Conservation (phyloP, 92 coral and sea anemone genomes). For the Pocillopora grandis region DNA sequence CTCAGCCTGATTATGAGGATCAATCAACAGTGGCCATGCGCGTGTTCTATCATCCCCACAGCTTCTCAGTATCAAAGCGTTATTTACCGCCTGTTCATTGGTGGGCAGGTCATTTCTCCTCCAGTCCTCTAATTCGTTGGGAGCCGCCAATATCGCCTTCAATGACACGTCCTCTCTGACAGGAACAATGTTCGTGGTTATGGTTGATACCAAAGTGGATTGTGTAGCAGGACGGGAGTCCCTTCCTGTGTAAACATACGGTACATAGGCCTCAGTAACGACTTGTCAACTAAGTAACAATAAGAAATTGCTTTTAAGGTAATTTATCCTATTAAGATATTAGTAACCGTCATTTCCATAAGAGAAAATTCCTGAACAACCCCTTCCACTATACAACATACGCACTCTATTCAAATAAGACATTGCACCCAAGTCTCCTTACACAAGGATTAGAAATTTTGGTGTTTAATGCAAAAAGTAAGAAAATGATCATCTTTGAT, state of each 20-base stretch:
- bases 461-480: not conserved
- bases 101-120: conserved; percentile 74
- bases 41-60: conserved; percentile 66
- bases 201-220: conserved; percentile 38
- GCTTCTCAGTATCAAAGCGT: conserved; percentile 81
- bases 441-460: too few relatives aligned
- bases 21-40: conserved; percentile 93
- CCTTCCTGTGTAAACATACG: not conserved
- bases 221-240: conserved; percentile 44
- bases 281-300: not conserved
- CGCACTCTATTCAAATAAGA: too few relatives aligned
- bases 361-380: too few relatives aligned
- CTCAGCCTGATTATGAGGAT: conserved; percentile 91
- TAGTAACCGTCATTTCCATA: too few relatives aligned
- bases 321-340: too few relatives aligned
- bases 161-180: conserved; percentile 72
- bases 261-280: too few relatives aligned
- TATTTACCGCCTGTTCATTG: conserved; percentile 76
- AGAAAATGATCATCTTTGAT: not conserved
- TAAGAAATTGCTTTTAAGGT: too few relatives aligned
- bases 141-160: conserved; percentile 59
- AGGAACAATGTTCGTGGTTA: conserved; percentile 53
- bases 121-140: conserved; percentile 87
- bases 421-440: too few relatives aligned
- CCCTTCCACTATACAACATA: too few relatives aligned